Evolutionary conservation across 2,888 invertebrate genomes (phyloP), one percentile per base, ranked within the genome.

Genomic region (Mythimna pallens): DNA sequence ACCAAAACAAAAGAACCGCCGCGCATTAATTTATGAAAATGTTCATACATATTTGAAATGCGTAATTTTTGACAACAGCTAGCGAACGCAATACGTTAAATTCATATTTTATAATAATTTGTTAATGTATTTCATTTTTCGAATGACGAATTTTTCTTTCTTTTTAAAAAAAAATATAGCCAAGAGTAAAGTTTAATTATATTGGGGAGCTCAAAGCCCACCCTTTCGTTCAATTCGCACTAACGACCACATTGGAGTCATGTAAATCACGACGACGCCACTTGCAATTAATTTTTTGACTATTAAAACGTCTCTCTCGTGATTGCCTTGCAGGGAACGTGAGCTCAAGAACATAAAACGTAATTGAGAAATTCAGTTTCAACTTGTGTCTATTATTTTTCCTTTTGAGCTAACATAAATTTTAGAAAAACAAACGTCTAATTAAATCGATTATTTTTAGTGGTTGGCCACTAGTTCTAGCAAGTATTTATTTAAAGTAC

Each of bases 241-340:
- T 95, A 94, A 94, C 94, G 95, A 94, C 94, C 93, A 91, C 94
- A 94, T 94, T 93, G 93, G 90, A 92, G 91, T 90, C 90, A 90
- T 92, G 93, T 93, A 92, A 94, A 94, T 94, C 94, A 93, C 93
- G 89, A 85, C 89, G 89, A 92, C 91, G 92, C 92, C 94, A 93
- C 91, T 94, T 92, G 93, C 93, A 93, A 95, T 94, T 95, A 95
- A 93, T 94, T 94, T 94, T 94, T 94, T 90, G 86, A 87, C 90
- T 89, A 89, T 91, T 89, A 91, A 89, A 90, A 86, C 82, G 88
- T 88, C 86, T 89, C 89, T 76, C 85, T 85, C 87, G 86, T 87
- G 87, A 89, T 90, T 89, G 87, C 86, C 84, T 86, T 75, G 79
- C 75, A 79, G 73, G 68, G 84, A 79, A 83, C 84, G 82, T 82